phyloP scores from a whole-genome alignment of 2,113 vertebrate species.

The Enhydra lutris region DNA sequence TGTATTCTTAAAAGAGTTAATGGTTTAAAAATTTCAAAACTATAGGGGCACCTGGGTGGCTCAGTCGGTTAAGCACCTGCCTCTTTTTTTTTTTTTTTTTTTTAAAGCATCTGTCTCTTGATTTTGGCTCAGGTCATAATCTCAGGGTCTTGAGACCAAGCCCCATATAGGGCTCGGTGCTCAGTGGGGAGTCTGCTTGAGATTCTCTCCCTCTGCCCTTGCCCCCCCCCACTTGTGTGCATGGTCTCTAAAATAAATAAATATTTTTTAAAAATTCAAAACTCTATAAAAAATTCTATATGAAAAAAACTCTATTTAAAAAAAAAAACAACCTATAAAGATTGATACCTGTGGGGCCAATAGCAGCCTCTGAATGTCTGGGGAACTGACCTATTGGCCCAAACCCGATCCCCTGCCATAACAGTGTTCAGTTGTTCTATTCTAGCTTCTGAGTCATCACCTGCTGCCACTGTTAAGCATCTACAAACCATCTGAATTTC shows the following conservation, averaged over 20 bases:
- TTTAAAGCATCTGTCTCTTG: neutral
- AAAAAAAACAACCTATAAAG: neutral
- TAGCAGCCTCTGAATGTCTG: neutral
- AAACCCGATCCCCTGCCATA: accelerated
- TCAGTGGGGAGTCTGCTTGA: neutral
- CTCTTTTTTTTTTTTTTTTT: no score
- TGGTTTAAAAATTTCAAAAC: slow-evolving; percentile 9
- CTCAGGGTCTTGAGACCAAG: neutral
- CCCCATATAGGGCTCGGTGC: neutral
- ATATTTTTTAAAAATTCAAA: neutral
- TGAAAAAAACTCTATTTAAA: neutral
- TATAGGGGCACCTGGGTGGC: neutral
- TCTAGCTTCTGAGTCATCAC: neutral
- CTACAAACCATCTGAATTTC: neutral
- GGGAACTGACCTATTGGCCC: neutral
- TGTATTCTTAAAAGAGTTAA: neutral
- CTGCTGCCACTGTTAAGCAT: neutral
- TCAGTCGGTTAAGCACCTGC: neutral
- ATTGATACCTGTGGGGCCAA: neutral
- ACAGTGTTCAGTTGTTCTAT: neutral
- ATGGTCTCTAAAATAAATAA: neutral
- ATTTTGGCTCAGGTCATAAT: neutral
- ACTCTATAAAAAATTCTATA: neutral
- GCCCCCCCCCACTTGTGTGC: neutral
- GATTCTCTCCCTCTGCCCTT: neutral